A percentile compares a stretch with the other conserved stretches of the same genome.
Conservation (phyloP, 35 echinoderm and acorn worm species). For the Stichopus chloronotus region DNA sequence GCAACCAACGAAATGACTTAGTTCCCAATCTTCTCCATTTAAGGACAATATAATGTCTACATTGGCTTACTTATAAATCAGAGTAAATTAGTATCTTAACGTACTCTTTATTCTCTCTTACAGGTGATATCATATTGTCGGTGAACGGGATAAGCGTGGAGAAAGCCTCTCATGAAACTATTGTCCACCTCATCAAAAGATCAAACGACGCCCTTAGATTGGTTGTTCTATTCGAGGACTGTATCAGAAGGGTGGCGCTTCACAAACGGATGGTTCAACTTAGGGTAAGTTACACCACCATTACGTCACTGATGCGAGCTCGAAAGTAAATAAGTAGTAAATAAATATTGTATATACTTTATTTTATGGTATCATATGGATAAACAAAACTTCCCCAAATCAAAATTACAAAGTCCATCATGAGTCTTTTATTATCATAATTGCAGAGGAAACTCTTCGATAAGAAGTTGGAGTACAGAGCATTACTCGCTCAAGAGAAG, state of each 20-base stretch:
- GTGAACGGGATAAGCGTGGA: constrained; percentile 86
- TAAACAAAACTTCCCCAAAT: not conserved
- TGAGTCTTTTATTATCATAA: too few species aligned
- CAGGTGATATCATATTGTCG: constrained; percentile 85
- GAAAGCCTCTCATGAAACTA: constrained; percentile 71
- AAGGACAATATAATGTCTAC: too few species aligned
- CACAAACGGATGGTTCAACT: constrained; percentile 87
- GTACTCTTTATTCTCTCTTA: constrained; percentile 26
- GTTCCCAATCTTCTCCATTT: too few species aligned
- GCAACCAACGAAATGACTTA: too few species aligned
- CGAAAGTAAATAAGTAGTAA: not conserved
- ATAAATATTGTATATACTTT: not conserved
- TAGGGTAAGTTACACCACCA: constrained; percentile 56
- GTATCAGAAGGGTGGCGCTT: constrained; percentile 79
- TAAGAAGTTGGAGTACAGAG: constrained; percentile 79
- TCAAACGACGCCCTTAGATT: constrained; percentile 71
- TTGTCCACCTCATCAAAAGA: constrained; percentile 81
- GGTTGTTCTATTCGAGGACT: constrained; percentile 86
- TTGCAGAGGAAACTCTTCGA: constrained; percentile 80
- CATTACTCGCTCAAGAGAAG: constrained; percentile 81
- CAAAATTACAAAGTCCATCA: too few species aligned
- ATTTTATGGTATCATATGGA: not conserved
- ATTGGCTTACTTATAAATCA: too few species aligned
- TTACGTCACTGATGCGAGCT: not conserved
- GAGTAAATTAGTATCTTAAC: not conserved